Evolutionary conservation across 2,797 vertebrate genomes (phyloP).

Genomic region (Gymnodraco acuticeps): DNA sequence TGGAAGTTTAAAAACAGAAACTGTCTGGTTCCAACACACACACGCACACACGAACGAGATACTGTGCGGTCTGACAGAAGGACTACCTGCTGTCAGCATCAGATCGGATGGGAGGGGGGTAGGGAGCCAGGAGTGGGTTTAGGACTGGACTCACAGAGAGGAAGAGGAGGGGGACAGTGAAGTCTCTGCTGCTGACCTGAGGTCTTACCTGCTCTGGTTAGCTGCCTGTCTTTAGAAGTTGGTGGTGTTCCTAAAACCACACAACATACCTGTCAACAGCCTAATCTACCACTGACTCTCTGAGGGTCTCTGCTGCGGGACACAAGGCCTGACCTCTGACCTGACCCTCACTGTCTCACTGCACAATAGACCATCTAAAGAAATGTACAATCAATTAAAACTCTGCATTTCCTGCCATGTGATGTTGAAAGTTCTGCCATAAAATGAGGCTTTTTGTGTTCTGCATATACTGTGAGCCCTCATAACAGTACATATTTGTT

Average conservation of each 20-base stretch:
- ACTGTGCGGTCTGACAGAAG: constrained; percentile 17
- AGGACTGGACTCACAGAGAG: constrained; percentile 38
- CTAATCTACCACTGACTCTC: constrained; percentile 52
- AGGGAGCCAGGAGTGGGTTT: constrained; percentile 49
- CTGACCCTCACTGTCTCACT: not conserved
- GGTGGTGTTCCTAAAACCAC: constrained; percentile 84
- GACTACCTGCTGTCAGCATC: constrained; percentile 29
- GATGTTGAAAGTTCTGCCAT: not conserved
- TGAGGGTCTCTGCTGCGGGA: constrained; percentile 21
- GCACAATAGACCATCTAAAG: not conserved
- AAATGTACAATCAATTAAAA: not conserved
- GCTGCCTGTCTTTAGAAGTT: constrained; percentile 78
- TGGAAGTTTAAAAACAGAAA: constrained; percentile 40
- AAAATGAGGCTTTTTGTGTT: not conserved
- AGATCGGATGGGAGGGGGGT: constrained; percentile 1
- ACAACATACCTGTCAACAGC: constrained; percentile 78
- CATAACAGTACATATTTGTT: not conserved
- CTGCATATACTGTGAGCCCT: not conserved
- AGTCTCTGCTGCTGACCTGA: constrained; percentile 42
- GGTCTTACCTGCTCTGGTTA: constrained; percentile 80
- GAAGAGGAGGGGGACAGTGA: constrained; percentile 32
- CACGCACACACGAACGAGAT: not conserved
- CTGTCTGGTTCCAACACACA: constrained; percentile 28
- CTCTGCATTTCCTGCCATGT: not conserved
- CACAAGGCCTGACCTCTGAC: not conserved